These are phyloP conservation scores for Falco berigora DNA, from an alignment of 2,797 vertebrate species.

Conservation along the genomic window DNA sequence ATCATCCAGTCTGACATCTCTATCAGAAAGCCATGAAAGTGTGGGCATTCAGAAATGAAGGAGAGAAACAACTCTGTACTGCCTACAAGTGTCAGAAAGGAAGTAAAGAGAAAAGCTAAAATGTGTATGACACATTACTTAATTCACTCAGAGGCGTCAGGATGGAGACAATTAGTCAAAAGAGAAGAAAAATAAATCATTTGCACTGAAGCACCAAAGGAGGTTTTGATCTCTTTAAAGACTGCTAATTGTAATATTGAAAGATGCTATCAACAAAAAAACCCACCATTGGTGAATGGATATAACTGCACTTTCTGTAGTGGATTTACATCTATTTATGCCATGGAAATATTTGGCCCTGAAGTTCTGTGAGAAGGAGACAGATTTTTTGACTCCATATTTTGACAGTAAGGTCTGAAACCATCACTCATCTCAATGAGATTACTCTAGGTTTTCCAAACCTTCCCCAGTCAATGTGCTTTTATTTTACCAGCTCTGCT, in stretches of 20 bases:
- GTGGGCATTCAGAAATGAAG: neutral
- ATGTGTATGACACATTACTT: neutral
- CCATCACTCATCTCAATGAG: neutral
- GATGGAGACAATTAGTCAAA: neutral
- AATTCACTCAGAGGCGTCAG: neutral
- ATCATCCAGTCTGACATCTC: neutral
- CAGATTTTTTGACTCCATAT: neutral
- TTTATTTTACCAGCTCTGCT: neutral
- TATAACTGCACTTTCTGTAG: neutral
- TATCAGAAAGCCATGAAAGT: neutral
- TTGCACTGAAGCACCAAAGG: neutral
- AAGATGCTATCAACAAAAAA: neutral
- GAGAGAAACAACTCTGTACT: neutral
- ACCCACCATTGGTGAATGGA: neutral
- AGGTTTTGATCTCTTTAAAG: neutral
- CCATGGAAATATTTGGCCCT: neutral
- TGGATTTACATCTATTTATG: neutral
- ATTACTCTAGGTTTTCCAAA: neutral
- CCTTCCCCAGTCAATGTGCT: neutral
- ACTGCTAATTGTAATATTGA: neutral
- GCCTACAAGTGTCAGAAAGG: neutral
- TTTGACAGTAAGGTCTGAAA: neutral
- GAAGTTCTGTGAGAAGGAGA: neutral
- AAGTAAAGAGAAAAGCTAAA: neutral
- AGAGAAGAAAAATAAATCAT: neutral